Conservation (phyloP, 92 coral and sea anemone genomes). For the Epizoanthus illoricatus region DNA sequence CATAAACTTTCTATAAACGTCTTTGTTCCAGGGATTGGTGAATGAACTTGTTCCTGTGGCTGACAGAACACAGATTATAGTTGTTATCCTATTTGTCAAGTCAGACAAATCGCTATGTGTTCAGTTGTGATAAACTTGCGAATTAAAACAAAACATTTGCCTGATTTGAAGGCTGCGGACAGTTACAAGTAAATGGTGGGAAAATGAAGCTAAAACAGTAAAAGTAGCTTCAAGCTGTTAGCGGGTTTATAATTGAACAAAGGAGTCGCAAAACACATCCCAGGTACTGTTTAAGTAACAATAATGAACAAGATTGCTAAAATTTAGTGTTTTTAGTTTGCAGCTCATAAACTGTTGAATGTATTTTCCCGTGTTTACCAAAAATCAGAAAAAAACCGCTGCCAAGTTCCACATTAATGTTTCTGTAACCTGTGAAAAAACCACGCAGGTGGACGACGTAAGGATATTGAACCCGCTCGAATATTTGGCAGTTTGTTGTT, state of each 20-base stretch:
- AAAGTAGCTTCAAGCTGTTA: not conserved
- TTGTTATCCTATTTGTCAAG: conserved; percentile 20
- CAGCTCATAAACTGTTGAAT: too few species aligned
- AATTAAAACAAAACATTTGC: not conserved
- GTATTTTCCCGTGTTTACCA: too few species aligned
- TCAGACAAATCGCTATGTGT: conserved; percentile 25
- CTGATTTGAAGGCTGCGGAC: not conserved
- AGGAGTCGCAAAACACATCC: too few species aligned
- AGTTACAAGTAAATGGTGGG: conserved; percentile 4
- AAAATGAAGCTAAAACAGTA: not conserved
- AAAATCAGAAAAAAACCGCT: too few species aligned
- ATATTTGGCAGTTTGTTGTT: conserved; percentile 22
- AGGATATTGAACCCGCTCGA: not conserved
- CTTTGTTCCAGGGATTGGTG: not conserved
- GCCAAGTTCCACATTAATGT: too few species aligned
- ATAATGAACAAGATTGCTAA: too few species aligned
- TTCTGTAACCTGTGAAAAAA: too few species aligned
- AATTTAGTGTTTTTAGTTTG: too few species aligned
- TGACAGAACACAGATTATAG: conserved; percentile 19
- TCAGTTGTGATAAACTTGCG: conserved; percentile 15
- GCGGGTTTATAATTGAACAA: too few species aligned
- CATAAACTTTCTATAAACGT: conserved; percentile 11
- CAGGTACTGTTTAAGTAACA: too few species aligned
- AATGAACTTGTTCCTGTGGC: conserved; percentile 15
- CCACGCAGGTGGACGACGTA: too few species aligned